A percentile compares a stretch with the other conserved stretches of the same genome.
Conservation (phyloP, 2,113 vertebrate species). For the Ceyx margarethae region DNA sequence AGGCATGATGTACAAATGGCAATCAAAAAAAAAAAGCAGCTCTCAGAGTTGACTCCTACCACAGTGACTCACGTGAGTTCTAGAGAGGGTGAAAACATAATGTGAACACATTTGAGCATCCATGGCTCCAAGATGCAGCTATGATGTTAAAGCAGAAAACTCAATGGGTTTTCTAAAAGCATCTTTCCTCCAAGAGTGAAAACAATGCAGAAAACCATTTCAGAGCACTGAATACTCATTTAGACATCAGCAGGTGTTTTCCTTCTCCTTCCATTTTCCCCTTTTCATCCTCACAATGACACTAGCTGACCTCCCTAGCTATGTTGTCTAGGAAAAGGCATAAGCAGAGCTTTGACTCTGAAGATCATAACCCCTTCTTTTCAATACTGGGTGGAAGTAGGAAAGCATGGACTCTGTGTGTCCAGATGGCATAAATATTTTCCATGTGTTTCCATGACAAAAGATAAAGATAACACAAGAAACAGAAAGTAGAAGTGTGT, state of each 20-base stretch:
- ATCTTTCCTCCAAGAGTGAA: not conserved
- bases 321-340: not conserved
- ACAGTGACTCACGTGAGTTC: not conserved
- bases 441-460: conserved; percentile 55
- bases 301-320: not conserved
- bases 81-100: not conserved
- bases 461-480: conserved; percentile 53
- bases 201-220: not conserved
- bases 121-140: not conserved
- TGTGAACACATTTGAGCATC: not conserved
- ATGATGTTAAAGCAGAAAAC: not conserved
- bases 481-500: conserved; percentile 20
- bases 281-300: not conserved
- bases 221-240: not conserved
- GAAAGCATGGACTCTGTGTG: not conserved
- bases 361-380: conserved; percentile 3
- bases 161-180: not conserved
- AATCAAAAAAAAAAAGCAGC: not conserved
- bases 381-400: not conserved
- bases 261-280: not conserved
- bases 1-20: not conserved
- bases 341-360: not conserved
- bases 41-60: not conserved
- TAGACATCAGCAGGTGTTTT: not conserved
- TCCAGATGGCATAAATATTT: conserved; percentile 55